Conservation (phyloP, 1,140 invertebrate species). For the Calephelis virginiensis region DNA sequence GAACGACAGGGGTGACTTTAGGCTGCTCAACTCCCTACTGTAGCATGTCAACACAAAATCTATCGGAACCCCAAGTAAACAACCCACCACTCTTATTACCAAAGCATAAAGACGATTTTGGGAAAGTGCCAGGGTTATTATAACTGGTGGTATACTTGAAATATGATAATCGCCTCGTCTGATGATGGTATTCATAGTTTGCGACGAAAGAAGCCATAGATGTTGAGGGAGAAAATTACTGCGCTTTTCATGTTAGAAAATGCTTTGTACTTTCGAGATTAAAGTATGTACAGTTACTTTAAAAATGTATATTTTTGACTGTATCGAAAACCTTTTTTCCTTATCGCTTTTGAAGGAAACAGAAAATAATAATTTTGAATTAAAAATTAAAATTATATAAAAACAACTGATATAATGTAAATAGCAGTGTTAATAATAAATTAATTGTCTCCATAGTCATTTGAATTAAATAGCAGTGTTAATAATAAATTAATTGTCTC, state of each 20-base stretch:
- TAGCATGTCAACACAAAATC: slow-evolving; percentile 36
- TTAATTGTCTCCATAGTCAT: no score
- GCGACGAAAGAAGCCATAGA: slow-evolving; percentile 63
- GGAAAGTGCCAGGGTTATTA: slow-evolving; percentile 12
- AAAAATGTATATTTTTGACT: not conserved
- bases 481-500: no score
- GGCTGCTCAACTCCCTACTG: slow-evolving; percentile 51
- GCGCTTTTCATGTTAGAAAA: slow-evolving; percentile 32
- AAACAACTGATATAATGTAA: no score
- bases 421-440: no score
- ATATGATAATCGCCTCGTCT: slow-evolving; percentile 70
- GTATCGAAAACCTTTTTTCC: no score
- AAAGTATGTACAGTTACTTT: slow-evolving; percentile 8
- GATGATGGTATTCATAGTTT: slow-evolving; percentile 73
- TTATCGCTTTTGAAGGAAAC: no score
- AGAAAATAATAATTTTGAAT: no score
- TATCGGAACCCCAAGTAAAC: slow-evolving; percentile 5
- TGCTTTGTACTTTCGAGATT: slow-evolving; percentile 19
- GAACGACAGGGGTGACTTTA: slow-evolving; percentile 53
- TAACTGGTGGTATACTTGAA: slow-evolving; percentile 49
- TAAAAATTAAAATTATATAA: no score
- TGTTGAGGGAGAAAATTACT: slow-evolving; percentile 46
- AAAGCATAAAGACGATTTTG: slow-evolving; percentile 25
- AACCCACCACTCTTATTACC: slow-evolving; percentile 19
- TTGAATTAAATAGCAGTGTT: no score